Conservation (phyloP, 2,797 vertebrate genomes). For the Heterohyrax brucei region DNA sequence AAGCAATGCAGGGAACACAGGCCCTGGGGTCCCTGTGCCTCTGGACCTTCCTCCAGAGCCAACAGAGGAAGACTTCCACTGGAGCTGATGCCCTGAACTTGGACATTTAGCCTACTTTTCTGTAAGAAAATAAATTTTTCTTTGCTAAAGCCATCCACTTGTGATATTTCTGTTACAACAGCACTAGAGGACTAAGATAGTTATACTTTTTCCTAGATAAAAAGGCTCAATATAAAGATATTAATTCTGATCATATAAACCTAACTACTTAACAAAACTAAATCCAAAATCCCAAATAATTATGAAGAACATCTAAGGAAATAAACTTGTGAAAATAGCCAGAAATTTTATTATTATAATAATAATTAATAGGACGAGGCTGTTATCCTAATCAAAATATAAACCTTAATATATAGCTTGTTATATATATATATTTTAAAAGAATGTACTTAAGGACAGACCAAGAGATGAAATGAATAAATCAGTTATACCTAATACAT, state of each 20-base stretch:
- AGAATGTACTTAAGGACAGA: background rate
- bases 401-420: constrained; percentile 16
- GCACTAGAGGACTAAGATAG: no score
- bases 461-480: constrained; percentile 30
- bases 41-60: no score
- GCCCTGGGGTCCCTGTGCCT: no score
- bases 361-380: background rate
- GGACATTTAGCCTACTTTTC: no score
- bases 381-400: constrained; percentile 34
- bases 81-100: no score
- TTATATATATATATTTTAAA: background rate
- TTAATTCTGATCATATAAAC: background rate
- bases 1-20: no score
- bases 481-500: background rate
- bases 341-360: background rate
- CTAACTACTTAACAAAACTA: background rate
- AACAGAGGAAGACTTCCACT: no score
- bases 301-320: background rate
- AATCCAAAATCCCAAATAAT: background rate
- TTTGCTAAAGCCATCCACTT: no score
- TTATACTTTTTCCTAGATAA: background rate
- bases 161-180: no score
- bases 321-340: constrained; percentile 12
- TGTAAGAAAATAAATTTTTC: no score
- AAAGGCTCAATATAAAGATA: background rate